Base-by-base conservation (phyloP, 2,797 vertebrate species). In the Balearica regulorum region DNA sequence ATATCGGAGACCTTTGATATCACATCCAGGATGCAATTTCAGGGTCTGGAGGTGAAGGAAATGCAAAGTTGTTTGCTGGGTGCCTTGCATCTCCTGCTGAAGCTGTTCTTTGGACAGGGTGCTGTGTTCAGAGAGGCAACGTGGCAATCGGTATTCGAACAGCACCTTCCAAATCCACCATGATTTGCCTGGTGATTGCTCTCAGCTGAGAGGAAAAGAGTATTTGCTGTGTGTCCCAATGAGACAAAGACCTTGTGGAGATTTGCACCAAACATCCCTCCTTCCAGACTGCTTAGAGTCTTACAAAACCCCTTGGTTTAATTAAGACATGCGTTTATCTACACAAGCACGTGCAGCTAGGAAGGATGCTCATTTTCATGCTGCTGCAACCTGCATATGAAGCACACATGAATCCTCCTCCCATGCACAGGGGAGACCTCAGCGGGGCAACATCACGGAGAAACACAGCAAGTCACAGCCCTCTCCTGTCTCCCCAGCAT, bases 221-320 rank as follows among this genome's bases (percentile, higher is more conserved):
- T 17, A 66, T 39, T 57, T 62, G 26, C 43, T 16, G 20, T 0
- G 0, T 6, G 14, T 29, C 14, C 28, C 65, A 25, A 0, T 11
- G 39, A 48, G 66, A 58, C 62, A 53, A 46, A 64, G 53, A 33
- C 24, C 17, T 54, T 4, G 2, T 6, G 25, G 62, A 35, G 46
- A 51, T 21, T 55, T 18, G 29, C 53, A 58, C 17, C 10, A 16
- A 76, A 10, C 43, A 37, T 5, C 21, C 14, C 31, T 73, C 43
- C 43, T 71, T 57, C 29, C 57, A 88, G 18, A 17, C 26, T 16
- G 8, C 3, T 46, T 0, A 16, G 70, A 55, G n/a, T 20, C 26
- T 80, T 13, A 49, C 19, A 80, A 25, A 69, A 1, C 9, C 20
- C 10, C 16, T 37, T 25, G 44, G 24, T 87, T 92, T 80, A 35